Evolutionary conservation across 1,140 invertebrate genomes (phyloP).

Genomic region (Archivesica marissinica): DNA sequence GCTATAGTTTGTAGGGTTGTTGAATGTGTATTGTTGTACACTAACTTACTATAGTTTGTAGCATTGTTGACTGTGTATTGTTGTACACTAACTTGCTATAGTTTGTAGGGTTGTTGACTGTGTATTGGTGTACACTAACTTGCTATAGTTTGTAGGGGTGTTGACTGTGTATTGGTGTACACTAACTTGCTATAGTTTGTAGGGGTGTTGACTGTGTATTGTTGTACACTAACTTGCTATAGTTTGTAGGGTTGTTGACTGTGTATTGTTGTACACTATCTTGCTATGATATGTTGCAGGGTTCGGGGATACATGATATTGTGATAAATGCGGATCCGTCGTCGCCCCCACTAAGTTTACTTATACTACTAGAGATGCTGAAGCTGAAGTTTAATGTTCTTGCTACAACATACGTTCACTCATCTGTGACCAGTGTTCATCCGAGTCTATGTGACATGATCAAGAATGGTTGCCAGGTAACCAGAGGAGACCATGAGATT

Average conservation of each 20-base stretch:
- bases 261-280: background rate
- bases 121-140: too few relatives aligned
- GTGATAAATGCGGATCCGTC: slow-evolving; percentile 88
- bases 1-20: background rate
- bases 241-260: background rate
- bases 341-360: slow-evolving; percentile 88
- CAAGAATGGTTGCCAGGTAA: slow-evolving; percentile 68
- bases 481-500: slow-evolving; percentile 82
- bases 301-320: slow-evolving; percentile 86
- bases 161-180: background rate
- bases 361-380: slow-evolving; percentile 86
- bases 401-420: slow-evolving; percentile 87
- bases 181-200: background rate
- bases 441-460: slow-evolving; percentile 79
- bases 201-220: background rate
- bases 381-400: slow-evolving; percentile 83
- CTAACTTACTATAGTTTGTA: background rate
- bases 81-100: background rate
- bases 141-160: background rate
- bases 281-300: slow-evolving; percentile 67
- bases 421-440: slow-evolving; percentile 85
- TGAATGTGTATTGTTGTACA: background rate
- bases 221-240: background rate
- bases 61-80: background rate
- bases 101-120: background rate